phyloP scores from a whole-genome alignment of 2,797 vertebrate species.

The Xenops minutus region DNA sequence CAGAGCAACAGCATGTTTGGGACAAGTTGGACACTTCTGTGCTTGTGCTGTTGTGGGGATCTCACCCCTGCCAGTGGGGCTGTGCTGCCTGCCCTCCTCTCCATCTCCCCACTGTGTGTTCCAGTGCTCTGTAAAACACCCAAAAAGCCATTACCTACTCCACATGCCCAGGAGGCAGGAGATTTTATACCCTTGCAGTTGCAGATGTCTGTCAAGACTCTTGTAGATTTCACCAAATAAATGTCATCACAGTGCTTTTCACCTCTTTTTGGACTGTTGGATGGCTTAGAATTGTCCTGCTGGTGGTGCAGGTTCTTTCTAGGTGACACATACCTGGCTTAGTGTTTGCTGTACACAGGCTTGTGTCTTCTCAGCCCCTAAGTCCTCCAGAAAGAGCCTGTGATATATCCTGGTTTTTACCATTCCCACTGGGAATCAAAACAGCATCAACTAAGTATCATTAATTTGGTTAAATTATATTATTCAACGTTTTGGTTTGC shows the following conservation, averaged over 20 bases:
- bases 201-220: neutral
- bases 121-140: neutral
- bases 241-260: neutral
- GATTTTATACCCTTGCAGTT: neutral
- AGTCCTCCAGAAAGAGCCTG: neutral
- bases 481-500: accelerated
- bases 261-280: neutral
- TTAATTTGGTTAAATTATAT: neutral
- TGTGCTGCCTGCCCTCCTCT: accelerated
- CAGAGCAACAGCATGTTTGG: accelerated
- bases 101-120: accelerated
- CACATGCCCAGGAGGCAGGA: neutral
- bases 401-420: neutral
- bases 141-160: accelerated
- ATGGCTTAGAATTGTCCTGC: neutral
- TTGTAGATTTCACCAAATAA: neutral
- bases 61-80: accelerated
- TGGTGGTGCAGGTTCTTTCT: neutral
- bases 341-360: neutral
- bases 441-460: accelerated
- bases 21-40: accelerated
- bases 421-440: neutral
- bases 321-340: too few relatives aligned
- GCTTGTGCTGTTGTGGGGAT: accelerated
- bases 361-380: neutral